phyloP scores from a whole-genome alignment of 2,113 vertebrate species.

The Heterochromis multidens region DNA sequence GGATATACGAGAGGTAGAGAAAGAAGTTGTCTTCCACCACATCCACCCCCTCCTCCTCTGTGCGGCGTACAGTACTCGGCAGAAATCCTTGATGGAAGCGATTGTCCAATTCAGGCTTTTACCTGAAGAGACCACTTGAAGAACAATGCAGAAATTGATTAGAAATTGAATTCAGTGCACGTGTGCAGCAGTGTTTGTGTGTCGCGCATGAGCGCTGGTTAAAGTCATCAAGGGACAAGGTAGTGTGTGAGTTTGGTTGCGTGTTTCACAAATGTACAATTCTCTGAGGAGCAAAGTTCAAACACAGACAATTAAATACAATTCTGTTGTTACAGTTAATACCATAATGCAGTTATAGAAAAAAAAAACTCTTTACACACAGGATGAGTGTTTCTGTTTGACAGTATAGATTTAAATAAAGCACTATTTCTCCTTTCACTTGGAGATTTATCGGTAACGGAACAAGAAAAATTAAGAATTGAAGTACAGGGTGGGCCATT shows the following conservation, averaged over 20 bases:
- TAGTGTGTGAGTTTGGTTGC: background rate
- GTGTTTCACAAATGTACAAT: background rate
- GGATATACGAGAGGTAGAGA: constrained; percentile 21
- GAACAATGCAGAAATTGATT: constrained; percentile 59
- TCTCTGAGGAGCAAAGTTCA: background rate
- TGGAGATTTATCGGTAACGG: background rate
- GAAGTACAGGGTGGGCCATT: too few species aligned
- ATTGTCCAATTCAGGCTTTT: constrained; percentile 54
- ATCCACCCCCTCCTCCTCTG: background rate
- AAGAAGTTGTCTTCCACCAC: constrained; percentile 35
- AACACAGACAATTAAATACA: background rate
- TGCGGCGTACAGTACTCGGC: constrained; percentile 49
- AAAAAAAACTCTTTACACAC: background rate
- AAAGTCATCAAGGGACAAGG: background rate
- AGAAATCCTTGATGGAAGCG: constrained; percentile 64
- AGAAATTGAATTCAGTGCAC: constrained; percentile 31
- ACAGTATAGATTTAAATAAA: background rate
- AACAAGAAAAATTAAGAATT: background rate
- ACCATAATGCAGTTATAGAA: background rate
- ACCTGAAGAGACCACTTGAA: constrained; percentile 67
- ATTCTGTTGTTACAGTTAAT: background rate
- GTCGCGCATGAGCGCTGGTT: background rate
- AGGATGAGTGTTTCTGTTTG: background rate
- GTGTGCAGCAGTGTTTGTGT: background rate
- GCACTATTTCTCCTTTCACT: background rate